Conservation (phyloP, 1,140 invertebrate species). For the Drosophila rufa region DNA sequence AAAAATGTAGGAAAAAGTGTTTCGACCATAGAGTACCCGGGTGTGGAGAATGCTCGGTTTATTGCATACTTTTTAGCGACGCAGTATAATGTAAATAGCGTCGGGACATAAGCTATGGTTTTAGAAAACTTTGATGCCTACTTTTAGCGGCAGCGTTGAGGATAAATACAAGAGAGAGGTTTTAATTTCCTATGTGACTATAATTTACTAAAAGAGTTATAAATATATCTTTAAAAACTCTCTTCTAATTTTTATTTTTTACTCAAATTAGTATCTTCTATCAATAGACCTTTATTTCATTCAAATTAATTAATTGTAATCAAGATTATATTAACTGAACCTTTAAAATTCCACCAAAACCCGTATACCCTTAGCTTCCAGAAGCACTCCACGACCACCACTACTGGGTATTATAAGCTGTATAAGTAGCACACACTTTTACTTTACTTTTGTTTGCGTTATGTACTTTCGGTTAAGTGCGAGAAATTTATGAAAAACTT, state of each 20-base stretch:
- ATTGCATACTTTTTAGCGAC: not conserved
- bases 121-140: not conserved
- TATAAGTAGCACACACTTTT: slow-evolving; percentile 73
- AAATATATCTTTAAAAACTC: too few relatives aligned
- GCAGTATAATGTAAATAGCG: too few relatives aligned
- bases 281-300: too few relatives aligned
- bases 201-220: too few relatives aligned
- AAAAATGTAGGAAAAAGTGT: not conserved
- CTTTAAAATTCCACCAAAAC: not conserved
- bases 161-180: not conserved
- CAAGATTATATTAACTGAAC: not conserved
- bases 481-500: slow-evolving; percentile 79
- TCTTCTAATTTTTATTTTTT: too few relatives aligned
- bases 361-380: not conserved
- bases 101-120: not conserved
- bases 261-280: too few relatives aligned
- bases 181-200: too few relatives aligned
- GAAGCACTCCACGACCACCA: slow-evolving; percentile 3
- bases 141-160: too few relatives aligned
- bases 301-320: too few relatives aligned
- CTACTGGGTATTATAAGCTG: slow-evolving; percentile 56
- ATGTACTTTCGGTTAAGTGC: slow-evolving; percentile 65
- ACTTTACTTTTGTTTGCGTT: slow-evolving; percentile 59
- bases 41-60: too few relatives aligned
- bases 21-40: slow-evolving; percentile 1